These are phyloP conservation scores for Drosophila biarmipes DNA, from an alignment of 1,140 invertebrate species.

Conservation along the genomic window DNA sequence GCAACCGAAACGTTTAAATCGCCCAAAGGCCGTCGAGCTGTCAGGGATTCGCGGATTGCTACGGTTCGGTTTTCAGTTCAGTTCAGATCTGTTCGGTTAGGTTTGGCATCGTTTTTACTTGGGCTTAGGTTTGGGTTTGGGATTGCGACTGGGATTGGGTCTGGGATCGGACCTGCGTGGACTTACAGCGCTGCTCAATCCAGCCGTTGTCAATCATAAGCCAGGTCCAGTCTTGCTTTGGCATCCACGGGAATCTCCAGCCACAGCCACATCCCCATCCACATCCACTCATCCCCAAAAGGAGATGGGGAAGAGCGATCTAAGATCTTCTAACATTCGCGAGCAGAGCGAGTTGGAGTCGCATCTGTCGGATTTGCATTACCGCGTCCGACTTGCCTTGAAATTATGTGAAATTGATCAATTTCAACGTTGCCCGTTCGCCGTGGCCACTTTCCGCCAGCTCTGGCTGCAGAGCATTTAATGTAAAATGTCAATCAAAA, in stretches of 20 bases:
- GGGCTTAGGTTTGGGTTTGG: not conserved
- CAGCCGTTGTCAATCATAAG: conserved; percentile 78
- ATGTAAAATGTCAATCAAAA: conserved; percentile 83
- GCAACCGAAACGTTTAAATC: conserved; percentile 74
- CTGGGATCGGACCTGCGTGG: conserved; percentile 1
- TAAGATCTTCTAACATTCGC: conserved; percentile 67
- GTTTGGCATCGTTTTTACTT: not conserved
- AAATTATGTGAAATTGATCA: conserved; percentile 83
- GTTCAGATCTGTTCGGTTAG: conserved; percentile 25
- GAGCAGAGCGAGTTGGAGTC: conserved; percentile 40
- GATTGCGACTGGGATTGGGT: conserved; percentile 2
- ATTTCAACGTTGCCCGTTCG: conserved; percentile 69
- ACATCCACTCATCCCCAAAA: not conserved
- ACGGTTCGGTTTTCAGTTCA: conserved; percentile 37
- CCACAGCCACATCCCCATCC: too few species aligned
- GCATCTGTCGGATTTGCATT: conserved; percentile 83
- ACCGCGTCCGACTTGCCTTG: conserved; percentile 77
- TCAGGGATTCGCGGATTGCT: conserved; percentile 40
- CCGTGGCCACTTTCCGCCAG: conserved; percentile 6
- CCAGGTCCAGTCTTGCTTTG: conserved; percentile 11
- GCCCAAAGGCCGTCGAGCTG: conserved; percentile 79
- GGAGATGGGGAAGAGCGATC: conserved; percentile 12
- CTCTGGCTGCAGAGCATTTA: conserved; percentile 58
- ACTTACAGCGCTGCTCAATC: conserved; percentile 62
- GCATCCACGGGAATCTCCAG: not conserved